A percentile compares a stretch with the other conserved stretches of the same genome.
These are phyloP conservation scores for Pelusios castaneus DNA, from an alignment of 2,113 vertebrate species.

Conservation along the genomic window DNA sequence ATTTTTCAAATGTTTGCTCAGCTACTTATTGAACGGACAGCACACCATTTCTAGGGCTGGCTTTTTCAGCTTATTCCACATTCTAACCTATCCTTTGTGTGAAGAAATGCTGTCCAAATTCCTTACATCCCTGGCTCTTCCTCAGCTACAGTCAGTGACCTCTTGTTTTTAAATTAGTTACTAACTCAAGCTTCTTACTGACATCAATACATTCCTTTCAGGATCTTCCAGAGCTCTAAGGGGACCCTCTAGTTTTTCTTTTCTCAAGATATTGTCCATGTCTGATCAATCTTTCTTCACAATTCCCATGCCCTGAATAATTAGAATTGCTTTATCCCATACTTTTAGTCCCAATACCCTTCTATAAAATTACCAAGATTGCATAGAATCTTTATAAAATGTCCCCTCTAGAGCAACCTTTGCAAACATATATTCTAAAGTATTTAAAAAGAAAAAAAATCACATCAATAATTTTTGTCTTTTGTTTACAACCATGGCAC, in stretches of 20 bases:
- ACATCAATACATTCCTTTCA: slow-evolving; percentile 69
- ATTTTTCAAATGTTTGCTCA: slow-evolving; percentile 32
- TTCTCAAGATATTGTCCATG: slow-evolving; percentile 45
- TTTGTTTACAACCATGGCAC: neutral
- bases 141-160: slow-evolving; percentile 64
- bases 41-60: neutral
- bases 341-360: neutral
- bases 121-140: slow-evolving; percentile 58
- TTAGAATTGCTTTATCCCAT: slow-evolving; percentile 34
- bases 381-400: neutral
- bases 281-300: slow-evolving; percentile 60
- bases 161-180: slow-evolving; percentile 74
- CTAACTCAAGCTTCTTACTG: slow-evolving; percentile 69
- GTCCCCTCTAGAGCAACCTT: neutral
- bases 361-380: slow-evolving; percentile 15
- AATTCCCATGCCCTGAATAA: slow-evolving; percentile 54
- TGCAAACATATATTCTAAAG: neutral
- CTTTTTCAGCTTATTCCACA: slow-evolving; percentile 31
- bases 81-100: slow-evolving; percentile 30
- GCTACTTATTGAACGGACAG: neutral
- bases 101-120: slow-evolving; percentile 22
- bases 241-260: slow-evolving; percentile 39
- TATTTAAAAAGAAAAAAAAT: neutral
- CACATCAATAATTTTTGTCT: neutral
- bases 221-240: slow-evolving; percentile 5